A percentile compares a stretch with the other conserved stretches of the same genome.
These are phyloP conservation scores for Potorous gilbertii DNA, from an alignment of 2,797 vertebrate genomes.

Conservation along the genomic window DNA sequence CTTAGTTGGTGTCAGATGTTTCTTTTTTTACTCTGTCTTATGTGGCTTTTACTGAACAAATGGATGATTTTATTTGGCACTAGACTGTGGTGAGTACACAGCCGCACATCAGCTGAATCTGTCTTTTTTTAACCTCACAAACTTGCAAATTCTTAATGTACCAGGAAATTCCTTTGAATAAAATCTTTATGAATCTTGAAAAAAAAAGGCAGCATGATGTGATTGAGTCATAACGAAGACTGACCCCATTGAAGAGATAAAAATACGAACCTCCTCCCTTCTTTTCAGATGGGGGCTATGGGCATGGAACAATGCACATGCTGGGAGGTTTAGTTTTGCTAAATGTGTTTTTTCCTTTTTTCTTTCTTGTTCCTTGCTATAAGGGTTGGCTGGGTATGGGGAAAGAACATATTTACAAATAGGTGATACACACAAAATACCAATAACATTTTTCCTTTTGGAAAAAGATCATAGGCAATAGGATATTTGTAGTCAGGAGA, in stretches of 20 bases:
- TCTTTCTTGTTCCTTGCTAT: neutral
- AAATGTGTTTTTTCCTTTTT: neutral
- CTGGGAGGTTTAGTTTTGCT: neutral
- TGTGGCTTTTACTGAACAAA: slow-evolving; percentile 82
- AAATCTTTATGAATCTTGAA: slow-evolving; percentile 27
- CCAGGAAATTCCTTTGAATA: slow-evolving; percentile 49
- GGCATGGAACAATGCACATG: neutral
- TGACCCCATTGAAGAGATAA: neutral
- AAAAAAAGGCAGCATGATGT: no score
- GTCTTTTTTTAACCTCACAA: slow-evolving; percentile 31
- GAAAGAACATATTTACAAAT: neutral
- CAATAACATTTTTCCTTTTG: no score
- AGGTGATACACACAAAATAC: neutral
- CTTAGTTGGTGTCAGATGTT: slow-evolving; percentile 45
- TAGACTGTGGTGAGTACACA: neutral
- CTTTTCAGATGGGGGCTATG: neutral
- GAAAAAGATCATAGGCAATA: no score
- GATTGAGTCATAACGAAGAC: no score
- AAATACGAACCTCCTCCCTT: neutral
- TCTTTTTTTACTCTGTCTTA: slow-evolving; percentile 77
- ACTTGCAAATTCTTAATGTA: slow-evolving; percentile 43
- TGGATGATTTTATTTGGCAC: slow-evolving; percentile 43
- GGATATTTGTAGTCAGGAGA: no score
- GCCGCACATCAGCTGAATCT: neutral
- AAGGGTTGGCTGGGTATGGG: neutral